Evolutionary conservation across 2,888 invertebrate species (phyloP).

Genomic region (Hymenopus coronatus): DNA sequence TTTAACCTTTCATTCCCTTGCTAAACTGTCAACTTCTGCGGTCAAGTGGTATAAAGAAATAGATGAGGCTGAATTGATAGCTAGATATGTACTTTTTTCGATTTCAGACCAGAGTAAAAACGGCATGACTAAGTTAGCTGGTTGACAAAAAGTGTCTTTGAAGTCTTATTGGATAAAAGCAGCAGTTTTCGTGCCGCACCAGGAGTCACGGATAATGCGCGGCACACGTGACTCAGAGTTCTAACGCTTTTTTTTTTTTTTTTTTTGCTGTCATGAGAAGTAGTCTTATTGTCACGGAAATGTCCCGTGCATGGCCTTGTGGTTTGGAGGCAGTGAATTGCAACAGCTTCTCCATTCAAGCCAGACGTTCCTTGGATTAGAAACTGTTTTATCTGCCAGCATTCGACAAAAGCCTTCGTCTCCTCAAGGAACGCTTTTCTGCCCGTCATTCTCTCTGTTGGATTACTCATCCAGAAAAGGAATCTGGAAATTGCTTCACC

Average conservation of each 20-base stretch:
- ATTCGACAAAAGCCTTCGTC: background rate
- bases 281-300: background rate
- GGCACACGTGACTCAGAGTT: background rate
- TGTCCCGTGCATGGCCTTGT: background rate
- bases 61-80: background rate
- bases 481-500: background rate
- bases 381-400: background rate
- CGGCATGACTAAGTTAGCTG: background rate
- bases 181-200: background rate
- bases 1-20: no score
- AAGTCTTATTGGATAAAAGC: background rate
- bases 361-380: background rate
- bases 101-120: background rate
- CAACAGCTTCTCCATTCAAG: background rate
- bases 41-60: background rate
- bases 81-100: background rate
- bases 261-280: background rate
- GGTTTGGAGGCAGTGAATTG: background rate
- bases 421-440: background rate
- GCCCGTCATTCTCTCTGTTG: background rate
- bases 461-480: background rate
- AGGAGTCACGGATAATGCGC: background rate
- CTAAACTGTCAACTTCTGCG: no score
- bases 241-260: background rate
- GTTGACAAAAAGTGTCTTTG: background rate